These are phyloP conservation scores for Poecilobothrus nobilitatus DNA, from an alignment of 2,888 invertebrate genomes.

Conservation along the genomic window DNA sequence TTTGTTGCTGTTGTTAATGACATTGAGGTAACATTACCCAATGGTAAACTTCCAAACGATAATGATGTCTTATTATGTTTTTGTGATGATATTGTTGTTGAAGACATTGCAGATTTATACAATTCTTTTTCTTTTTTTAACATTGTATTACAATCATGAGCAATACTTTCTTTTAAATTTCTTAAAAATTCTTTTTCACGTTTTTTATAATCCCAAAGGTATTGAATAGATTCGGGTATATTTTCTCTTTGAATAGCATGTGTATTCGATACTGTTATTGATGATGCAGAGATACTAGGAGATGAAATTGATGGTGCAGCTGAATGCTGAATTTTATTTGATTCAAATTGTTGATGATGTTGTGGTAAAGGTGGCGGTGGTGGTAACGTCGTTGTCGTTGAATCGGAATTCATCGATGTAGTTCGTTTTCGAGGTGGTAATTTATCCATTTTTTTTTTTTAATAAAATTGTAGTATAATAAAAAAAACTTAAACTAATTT, in stretches of 20 bases:
- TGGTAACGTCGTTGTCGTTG: conserved; percentile 12
- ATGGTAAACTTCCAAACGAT: no score
- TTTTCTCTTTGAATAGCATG: conserved; percentile 19
- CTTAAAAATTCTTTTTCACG: conserved; percentile 32
- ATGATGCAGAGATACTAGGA: conserved; percentile 24
- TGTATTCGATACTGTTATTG: conserved; percentile 24
- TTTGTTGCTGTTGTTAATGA: background rate
- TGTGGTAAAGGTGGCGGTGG: conserved; percentile 20
- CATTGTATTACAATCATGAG: conserved; percentile 25
- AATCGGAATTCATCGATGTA: background rate
- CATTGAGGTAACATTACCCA: background rate
- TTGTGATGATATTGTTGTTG: background rate
- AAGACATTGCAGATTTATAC: conserved; percentile 10
- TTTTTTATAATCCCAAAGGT: conserved; percentile 30
- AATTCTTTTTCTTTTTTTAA: conserved; percentile 21
- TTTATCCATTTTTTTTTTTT: background rate
- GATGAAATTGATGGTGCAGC: conserved; percentile 21
- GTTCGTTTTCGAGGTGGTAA: conserved; percentile 2
- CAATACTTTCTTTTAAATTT: conserved; percentile 31
- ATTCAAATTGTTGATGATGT: background rate
- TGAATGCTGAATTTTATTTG: background rate
- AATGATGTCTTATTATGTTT: background rate
- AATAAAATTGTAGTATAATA: no score
- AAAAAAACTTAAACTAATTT: no score
- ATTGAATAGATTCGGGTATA: conserved; percentile 28